phyloP scores from a whole-genome alignment of 2,113 vertebrate genomes.

The Callithrix jacchus region DNA sequence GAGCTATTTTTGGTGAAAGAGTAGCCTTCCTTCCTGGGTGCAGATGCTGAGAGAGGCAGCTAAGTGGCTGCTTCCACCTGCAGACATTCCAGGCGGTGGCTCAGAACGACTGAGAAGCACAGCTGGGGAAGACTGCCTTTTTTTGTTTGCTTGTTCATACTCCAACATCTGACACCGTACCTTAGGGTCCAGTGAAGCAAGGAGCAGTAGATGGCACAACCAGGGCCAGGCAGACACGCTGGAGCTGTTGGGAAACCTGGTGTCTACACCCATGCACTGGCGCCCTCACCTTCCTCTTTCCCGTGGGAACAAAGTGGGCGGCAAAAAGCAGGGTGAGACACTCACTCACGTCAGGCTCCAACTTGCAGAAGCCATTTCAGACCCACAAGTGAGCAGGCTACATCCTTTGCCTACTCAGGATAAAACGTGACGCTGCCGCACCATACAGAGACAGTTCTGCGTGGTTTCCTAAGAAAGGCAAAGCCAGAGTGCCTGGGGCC shows the following conservation, averaged over 20 bases:
- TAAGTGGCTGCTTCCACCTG: not conserved
- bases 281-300: not conserved
- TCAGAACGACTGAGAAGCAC: not conserved
- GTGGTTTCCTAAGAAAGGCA: not conserved
- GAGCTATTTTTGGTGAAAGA: not conserved
- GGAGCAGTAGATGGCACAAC: not conserved
- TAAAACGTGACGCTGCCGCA: rapidly evolving
- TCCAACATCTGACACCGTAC: not conserved
- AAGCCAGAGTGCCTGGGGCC: not conserved
- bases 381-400: not conserved
- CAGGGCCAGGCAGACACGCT: too few species aligned
- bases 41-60: not conserved
- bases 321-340: not conserved
- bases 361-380: not conserved
- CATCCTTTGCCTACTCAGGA: not conserved
- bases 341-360: not conserved
- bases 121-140: not conserved
- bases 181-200: not conserved
- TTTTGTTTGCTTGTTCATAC: not conserved
- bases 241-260: not conserved
- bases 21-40: not conserved
- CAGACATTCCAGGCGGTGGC: not conserved
- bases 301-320: not conserved
- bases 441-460: not conserved
- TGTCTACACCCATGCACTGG: not conserved